Evolutionary conservation across 2,113 vertebrate species (phyloP).

Genomic region (Suricata suricatta): DNA sequence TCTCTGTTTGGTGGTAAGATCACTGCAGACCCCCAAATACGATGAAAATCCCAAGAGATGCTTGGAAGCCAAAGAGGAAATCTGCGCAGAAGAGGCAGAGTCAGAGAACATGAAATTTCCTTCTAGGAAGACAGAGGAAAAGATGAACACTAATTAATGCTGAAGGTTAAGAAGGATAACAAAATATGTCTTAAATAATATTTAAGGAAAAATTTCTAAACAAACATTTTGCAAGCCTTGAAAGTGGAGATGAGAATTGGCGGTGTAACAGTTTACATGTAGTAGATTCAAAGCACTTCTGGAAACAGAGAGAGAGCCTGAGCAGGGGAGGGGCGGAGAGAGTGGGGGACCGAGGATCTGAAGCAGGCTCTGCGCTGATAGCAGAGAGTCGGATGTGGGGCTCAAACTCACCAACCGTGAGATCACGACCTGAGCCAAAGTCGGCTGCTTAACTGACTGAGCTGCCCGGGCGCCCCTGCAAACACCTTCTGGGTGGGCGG

Average conservation of each 20-base stretch:
- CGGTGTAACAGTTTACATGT: not conserved
- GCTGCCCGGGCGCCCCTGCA: no score
- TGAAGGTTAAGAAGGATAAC: not conserved
- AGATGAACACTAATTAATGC: not conserved
- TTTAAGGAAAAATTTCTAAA: not conserved
- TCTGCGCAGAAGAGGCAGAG: rapidly evolving
- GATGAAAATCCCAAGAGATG: not conserved
- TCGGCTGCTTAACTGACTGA: no score
- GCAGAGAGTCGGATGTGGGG: no score
- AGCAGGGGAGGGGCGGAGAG: no score
- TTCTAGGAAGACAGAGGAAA: not conserved
- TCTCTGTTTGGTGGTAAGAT: not conserved
- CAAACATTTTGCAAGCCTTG: not conserved
- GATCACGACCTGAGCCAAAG: no score
- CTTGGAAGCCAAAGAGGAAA: not conserved
- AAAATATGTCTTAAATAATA: not conserved
- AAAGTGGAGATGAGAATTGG: not conserved
- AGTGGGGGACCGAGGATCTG: no score
- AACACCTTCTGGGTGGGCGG: not conserved
- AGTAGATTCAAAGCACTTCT: not conserved
- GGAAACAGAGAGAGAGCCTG: not conserved
- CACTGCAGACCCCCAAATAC: not conserved
- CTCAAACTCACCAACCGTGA: no score
- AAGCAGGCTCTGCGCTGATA: no score
- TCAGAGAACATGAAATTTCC: not conserved